Evolutionary conservation across 2,888 invertebrate genomes (phyloP).

Genomic region (Tinea trinotella): DNA sequence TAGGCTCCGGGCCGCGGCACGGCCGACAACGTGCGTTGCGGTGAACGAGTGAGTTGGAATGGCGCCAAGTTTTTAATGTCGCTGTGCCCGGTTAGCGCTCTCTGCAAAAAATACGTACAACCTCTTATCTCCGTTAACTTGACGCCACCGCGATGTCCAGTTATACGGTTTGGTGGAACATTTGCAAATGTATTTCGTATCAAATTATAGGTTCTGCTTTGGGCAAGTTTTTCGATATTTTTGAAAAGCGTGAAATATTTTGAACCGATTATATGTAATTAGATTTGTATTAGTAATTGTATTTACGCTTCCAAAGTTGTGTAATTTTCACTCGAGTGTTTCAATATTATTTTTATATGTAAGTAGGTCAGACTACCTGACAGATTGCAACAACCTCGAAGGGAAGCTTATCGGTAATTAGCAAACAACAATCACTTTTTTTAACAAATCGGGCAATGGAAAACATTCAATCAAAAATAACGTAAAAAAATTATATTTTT

Average conservation of each 20-base stretch:
- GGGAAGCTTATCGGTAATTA: slow-evolving; percentile 10
- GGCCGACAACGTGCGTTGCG: slow-evolving; percentile 11
- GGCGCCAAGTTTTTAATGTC: slow-evolving; percentile 1
- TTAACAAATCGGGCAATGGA: neutral
- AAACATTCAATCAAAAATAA: neutral
- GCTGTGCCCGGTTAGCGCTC: slow-evolving; percentile 43
- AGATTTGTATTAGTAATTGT: no score
- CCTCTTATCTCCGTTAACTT: slow-evolving; percentile 49
- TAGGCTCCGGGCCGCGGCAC: neutral
- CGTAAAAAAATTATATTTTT: no score
- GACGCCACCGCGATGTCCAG: slow-evolving; percentile 2
- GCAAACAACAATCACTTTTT: neutral
- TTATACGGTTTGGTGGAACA: no score
- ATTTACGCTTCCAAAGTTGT: no score
- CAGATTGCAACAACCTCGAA: slow-evolving; percentile 5
- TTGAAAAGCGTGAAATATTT: no score
- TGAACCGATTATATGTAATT: no score
- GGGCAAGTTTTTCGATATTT: no score
- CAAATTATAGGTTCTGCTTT: no score
- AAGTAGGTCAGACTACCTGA: slow-evolving; percentile 9
- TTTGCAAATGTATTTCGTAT: no score
- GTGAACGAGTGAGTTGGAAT: neutral
- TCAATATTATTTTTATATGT: neutral
- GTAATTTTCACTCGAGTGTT: neutral
- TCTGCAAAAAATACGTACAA: slow-evolving; percentile 45